Percentiles rank a stretch among this genome's conserved stretches.
Evolutionary conservation across 2,113 vertebrate species (phyloP).

Genomic region (Aix galericulata): DNA sequence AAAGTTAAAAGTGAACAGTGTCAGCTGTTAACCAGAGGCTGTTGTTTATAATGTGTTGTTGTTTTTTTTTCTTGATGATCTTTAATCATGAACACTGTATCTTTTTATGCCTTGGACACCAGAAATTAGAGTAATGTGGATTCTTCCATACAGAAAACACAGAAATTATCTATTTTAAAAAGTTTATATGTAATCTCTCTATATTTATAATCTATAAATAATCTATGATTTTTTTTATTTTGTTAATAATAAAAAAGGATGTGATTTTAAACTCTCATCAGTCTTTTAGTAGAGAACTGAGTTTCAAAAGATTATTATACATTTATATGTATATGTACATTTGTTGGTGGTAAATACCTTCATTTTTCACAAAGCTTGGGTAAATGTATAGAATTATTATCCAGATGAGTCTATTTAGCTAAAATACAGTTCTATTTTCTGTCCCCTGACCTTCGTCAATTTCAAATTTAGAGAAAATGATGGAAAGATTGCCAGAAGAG

Average conservation of each 20-base stretch:
- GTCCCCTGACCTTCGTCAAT: background rate
- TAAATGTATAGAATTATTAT: background rate
- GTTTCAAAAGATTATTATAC: background rate
- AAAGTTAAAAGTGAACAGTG: background rate
- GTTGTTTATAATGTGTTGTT: background rate
- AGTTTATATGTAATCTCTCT: too few relatives aligned
- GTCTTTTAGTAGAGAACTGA: background rate
- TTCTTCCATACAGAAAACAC: background rate
- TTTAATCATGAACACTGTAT: background rate
- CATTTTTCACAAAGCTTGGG: background rate
- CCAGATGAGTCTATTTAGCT: background rate
- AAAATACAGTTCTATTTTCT: background rate
- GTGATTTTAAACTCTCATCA: background rate
- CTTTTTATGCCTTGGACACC: background rate
- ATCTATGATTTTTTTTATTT: background rate
- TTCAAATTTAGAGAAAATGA: background rate
- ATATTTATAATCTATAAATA: background rate
- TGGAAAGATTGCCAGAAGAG: background rate
- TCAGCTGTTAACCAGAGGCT: background rate
- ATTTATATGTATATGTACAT: background rate
- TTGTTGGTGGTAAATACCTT: background rate
- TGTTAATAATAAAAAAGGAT: background rate
- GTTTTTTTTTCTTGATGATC: background rate
- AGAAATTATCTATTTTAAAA: accelerated
- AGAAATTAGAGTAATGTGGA: background rate